phyloP scores from a whole-genome alignment of 2,113 vertebrate genomes.

The Azemiops feae region DNA sequence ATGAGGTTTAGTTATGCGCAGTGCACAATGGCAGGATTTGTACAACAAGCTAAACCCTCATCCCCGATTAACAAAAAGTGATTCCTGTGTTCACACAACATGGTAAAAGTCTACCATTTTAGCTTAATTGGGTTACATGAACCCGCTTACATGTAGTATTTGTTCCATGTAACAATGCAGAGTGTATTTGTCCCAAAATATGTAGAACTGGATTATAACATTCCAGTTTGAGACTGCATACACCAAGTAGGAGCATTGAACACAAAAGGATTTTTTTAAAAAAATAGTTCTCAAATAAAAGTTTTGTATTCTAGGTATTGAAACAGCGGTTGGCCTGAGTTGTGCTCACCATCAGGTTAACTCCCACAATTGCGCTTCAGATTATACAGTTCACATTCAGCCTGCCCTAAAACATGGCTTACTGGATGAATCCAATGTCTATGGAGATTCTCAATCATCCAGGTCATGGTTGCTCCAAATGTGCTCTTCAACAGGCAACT shows the following conservation, averaged over 20 bases:
- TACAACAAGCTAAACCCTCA: not conserved
- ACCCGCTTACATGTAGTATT: not conserved
- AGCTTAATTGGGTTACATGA: not conserved
- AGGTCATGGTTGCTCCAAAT: too few relatives aligned
- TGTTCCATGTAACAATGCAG: not conserved
- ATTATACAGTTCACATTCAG: not conserved
- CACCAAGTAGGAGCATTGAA: not conserved
- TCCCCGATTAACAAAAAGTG: not conserved
- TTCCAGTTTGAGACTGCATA: not conserved
- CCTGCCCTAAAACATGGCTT: not conserved
- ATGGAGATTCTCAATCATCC: too few relatives aligned
- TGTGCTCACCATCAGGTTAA: not conserved
- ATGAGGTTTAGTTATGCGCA: not conserved
- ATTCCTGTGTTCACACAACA: not conserved
- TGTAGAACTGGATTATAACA: not conserved
- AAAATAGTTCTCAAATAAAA: not conserved
- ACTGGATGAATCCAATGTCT: not conserved
- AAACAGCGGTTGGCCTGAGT: not conserved
- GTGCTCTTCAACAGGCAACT: too few relatives aligned
- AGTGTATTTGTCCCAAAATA: not conserved
- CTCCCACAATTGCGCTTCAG: not conserved
- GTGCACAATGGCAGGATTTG: not conserved
- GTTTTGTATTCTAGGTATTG: not conserved
- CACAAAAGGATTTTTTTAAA: not conserved
- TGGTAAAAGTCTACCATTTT: not conserved